phyloP scores from a whole-genome alignment of 2,888 invertebrate genomes.

The Lochmaea capreae region DNA sequence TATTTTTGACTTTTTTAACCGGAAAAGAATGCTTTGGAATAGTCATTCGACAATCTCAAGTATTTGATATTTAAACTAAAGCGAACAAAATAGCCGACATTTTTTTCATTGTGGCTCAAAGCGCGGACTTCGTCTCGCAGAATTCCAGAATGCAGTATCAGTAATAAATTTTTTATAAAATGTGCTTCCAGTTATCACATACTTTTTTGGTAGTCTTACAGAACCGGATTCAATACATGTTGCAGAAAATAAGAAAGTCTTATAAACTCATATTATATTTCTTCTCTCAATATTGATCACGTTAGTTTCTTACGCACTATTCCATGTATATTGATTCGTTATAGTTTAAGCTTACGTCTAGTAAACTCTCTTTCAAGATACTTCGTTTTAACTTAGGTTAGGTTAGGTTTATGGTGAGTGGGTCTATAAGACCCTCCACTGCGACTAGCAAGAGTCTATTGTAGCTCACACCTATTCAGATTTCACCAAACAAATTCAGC shows the following conservation, averaged over 20 bases:
- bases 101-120: conserved; percentile 31
- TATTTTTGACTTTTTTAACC: conserved; percentile 26
- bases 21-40: conserved; percentile 29
- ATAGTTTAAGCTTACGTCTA: too few relatives aligned
- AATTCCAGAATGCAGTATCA: conserved; percentile 28
- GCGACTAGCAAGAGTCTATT: too few relatives aligned
- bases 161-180: conserved; percentile 26
- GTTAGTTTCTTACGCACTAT: too few relatives aligned
- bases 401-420: too few relatives aligned
- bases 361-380: too few relatives aligned
- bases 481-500: too few relatives aligned
- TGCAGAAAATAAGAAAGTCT: not conserved
- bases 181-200: conserved; percentile 13
- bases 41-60: conserved; percentile 18
- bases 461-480: too few relatives aligned
- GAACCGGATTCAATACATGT: not conserved
- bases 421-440: too few relatives aligned
- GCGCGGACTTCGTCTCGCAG: conserved; percentile 11
- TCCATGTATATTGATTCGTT: too few relatives aligned
- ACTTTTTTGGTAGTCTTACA: not conserved
- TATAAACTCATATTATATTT: too few relatives aligned
- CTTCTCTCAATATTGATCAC: too few relatives aligned
- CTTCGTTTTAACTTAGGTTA: too few relatives aligned
- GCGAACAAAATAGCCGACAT: conserved; percentile 22
- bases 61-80: conserved; percentile 31